Evolutionary conservation across 2,797 vertebrate species (phyloP), one percentile per base, ranked within the genome.

Genomic region (Acanthurus lineatus): DNA sequence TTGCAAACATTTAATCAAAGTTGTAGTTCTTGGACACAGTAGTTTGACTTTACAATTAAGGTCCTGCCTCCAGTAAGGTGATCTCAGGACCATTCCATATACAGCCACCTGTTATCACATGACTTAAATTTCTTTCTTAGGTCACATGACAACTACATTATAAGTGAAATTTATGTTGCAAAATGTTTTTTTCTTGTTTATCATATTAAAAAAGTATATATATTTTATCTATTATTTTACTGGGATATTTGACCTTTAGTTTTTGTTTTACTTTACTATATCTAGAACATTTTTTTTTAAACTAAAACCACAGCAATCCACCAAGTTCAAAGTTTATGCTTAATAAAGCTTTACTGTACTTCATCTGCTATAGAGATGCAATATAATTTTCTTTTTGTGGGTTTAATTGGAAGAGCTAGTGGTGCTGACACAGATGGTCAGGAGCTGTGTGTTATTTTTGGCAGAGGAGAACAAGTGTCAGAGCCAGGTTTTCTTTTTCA

Each of bases 401-500:
- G 25, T 86, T 73, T 73, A 72, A 62, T 62, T 52, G 60, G 38
- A 22, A 17, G 44, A 64, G 40, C 76, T 76, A 45, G 28, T 73
- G 68, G 63, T 69, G 66, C 66, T 17, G 76, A 67, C 69, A 79
- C 88, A 89, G 85, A 91, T 88, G 90, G 88, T 76, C 71, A 47
- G 73, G 68, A 69, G 71, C 71, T 54, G 77, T 47, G 3, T 85
- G 88, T 68, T 90, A 80, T 75, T 84, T 78, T 84, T 93, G 87
- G 86, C 79, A 81, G 71, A 71, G 32, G 22, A 63, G 44, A n/a
- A 20, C 12, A 42, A 45, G 73, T 85, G 77, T 64, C 61, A 69
- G 63, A 78, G 76, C 65, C 65, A 66, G 79, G 49, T 44, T 72
- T 74, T 83, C 58, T 64, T 32, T 75, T 66, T 79, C 66, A 74